A percentile compares a stretch with the other conserved stretches of the same genome.
Conservation (phyloP, 2,888 invertebrate species). For the Ichneumon xanthorius region DNA sequence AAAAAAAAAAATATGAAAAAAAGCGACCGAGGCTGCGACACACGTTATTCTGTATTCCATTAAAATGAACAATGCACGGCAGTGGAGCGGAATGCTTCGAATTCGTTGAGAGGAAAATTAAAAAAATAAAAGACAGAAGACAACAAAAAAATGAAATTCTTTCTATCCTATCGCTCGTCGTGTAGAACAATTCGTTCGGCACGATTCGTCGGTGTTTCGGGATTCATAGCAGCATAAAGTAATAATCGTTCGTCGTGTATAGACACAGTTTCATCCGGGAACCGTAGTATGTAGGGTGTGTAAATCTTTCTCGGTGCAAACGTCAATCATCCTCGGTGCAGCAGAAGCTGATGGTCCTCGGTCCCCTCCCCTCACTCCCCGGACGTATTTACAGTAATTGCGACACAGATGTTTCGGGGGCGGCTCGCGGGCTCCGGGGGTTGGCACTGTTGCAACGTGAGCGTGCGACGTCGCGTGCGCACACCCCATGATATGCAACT, state of each 20-base stretch:
- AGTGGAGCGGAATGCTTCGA: conserved; percentile 27
- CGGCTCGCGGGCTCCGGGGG: conserved; percentile 54
- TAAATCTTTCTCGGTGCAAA: conserved; percentile 60
- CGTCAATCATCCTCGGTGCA: conserved; percentile 69
- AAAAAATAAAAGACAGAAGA: conserved; percentile 18
- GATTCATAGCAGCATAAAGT: conserved; percentile 48
- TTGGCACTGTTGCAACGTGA: conserved; percentile 28
- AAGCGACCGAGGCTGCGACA: not conserved
- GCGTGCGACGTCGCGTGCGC: conserved; percentile 38
- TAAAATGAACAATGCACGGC: conserved; percentile 35
- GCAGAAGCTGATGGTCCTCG: conserved; percentile 49
- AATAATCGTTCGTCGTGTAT: conserved; percentile 37
- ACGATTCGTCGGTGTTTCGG: conserved; percentile 8
- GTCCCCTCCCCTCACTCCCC: conserved; percentile 4
- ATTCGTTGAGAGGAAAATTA: conserved; percentile 20
- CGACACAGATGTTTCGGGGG: conserved; percentile 80
- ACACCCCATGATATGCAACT: conserved; percentile 45
- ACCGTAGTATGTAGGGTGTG: not conserved
- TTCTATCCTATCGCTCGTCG: conserved; percentile 34
- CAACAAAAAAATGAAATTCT: not conserved
- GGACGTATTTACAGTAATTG: conserved; percentile 77
- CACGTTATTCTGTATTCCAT: conserved; percentile 55
- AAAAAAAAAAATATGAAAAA: conserved; percentile 65
- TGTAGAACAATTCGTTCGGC: conserved; percentile 42
- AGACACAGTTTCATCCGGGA: conserved; percentile 13